Conservation (phyloP, 2,113 vertebrate species). For the Delphinus delphis region DNA sequence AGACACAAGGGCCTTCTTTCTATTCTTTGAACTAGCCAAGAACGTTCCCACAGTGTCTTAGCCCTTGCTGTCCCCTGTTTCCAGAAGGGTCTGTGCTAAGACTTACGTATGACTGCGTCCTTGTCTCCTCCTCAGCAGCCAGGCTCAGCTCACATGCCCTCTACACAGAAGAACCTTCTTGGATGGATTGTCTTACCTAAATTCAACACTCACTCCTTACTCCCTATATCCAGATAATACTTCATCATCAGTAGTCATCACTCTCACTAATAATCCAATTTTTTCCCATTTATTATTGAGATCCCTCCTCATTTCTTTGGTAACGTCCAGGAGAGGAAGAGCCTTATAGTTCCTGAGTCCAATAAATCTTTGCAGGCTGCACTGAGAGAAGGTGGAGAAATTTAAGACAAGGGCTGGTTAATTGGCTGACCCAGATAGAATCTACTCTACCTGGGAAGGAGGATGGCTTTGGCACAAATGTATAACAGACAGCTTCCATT, state of each 20-base stretch:
- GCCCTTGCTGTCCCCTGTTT: neutral
- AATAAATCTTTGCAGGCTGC: neutral
- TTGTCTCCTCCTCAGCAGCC: neutral
- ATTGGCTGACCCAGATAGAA: conserved; percentile 50
- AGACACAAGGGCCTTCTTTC: neutral
- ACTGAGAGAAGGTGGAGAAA: neutral
- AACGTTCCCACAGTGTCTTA: neutral
- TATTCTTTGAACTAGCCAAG: neutral
- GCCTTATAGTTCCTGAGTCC: neutral
- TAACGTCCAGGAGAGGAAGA: neutral
- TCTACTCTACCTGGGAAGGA: neutral
- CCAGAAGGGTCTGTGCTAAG: neutral
- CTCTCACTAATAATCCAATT: neutral
- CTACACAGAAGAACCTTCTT: neutral
- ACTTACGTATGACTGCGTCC: neutral
- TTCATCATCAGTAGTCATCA: neutral
- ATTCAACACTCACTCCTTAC: neutral
- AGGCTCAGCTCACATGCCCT: neutral
- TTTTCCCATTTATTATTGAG: neutral
- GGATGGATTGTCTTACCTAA: neutral
- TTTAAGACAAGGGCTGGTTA: neutral
- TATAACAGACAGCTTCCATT: neutral
- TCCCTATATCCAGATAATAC: neutral
- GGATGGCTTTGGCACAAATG: conserved; percentile 25
- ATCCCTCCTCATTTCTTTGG: neutral